Conservation (phyloP, 2,113 vertebrate species). For the Sterrhoptilus dennistouni region DNA sequence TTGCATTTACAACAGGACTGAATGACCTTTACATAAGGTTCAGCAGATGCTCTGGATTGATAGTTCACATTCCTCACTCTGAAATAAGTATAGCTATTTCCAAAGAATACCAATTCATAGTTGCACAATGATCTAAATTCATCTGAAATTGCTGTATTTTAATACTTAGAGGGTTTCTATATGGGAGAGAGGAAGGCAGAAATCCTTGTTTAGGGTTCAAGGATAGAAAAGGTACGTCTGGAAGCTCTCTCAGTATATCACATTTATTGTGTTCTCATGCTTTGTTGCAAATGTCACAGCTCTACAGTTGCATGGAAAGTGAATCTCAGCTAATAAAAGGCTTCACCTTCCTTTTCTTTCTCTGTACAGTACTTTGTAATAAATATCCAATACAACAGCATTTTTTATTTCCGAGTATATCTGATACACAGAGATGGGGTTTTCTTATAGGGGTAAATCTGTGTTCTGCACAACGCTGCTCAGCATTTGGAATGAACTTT, state of each 20-base stretch:
- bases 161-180: not conserved
- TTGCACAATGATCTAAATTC: slow-evolving; percentile 18
- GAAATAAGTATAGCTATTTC: not conserved
- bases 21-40: slow-evolving; percentile 35
- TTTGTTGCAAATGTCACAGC: slow-evolving; percentile 66
- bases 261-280: slow-evolving; percentile 53
- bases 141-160: slow-evolving; percentile 38
- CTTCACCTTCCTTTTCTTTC: slow-evolving; percentile 30
- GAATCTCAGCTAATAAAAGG: slow-evolving; percentile 36
- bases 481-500: not conserved
- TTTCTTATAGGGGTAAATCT: not conserved
- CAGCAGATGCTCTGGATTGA: not conserved
- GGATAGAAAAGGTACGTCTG: slow-evolving; percentile 42
- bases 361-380: not conserved
- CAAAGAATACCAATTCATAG: not conserved
- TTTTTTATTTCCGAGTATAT: not conserved
- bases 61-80: not conserved
- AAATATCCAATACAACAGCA: not conserved
- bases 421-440: not conserved
- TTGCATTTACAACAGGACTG: slow-evolving; percentile 29
- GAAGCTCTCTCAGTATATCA: slow-evolving; percentile 40
- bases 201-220: slow-evolving; percentile 66
- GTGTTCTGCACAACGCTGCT: not conserved
- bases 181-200: not conserved
- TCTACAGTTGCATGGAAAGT: slow-evolving; percentile 35